Evolutionary conservation across 2,113 vertebrate genomes (phyloP), one percentile per base, ranked within the genome.

Genomic region (Cyanoderma ruficeps): DNA sequence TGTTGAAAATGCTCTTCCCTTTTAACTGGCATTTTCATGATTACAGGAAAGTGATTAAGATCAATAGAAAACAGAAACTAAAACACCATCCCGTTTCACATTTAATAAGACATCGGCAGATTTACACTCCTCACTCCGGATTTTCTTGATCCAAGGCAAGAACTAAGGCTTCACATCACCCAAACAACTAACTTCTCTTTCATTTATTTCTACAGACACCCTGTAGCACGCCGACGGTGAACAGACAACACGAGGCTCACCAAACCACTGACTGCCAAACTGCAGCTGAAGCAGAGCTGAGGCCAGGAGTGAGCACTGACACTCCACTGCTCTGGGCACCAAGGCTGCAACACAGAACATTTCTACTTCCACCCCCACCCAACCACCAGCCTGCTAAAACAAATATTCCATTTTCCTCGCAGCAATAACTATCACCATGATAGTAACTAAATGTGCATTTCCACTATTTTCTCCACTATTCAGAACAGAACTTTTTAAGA

Each of bases 181-280:
- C 2, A 2, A 21, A 17, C 24, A 75, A 64, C 27, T 44, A 53
- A 21, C 18, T 65, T 24, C 16, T 42, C 24, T 67, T 83, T 69
- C 67, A 20, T 21, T 2, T 65, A 22, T 79, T 80, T 59, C n/a
- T 31, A 13, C 7, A 93, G 46, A 64, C 47, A 60, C 41, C 15
- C 8, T 33, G 13, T 6, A 60, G 49, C 41, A 50, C 0, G 0
- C 18, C 35, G 53, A 35, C 1, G 2, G 22, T 30, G 65, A 61
- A 23, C 0, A 37, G 18, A 37, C 35, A 35, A 28, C 37, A 5
- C 0, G 31, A 76, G 65, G 68, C 8, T 92, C 75, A 60, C 53
- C 33, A 5, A 82, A 37, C 19, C 16, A 9, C 60, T 20, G 55
- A 11, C 5, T 23, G 64, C 57, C 69, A 17, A 65, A n/a, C 17